Evolutionary conservation across 2,797 vertebrate species (phyloP), one percentile per base, ranked within the genome.

Genomic region (Clarias laeviceps): DNA sequence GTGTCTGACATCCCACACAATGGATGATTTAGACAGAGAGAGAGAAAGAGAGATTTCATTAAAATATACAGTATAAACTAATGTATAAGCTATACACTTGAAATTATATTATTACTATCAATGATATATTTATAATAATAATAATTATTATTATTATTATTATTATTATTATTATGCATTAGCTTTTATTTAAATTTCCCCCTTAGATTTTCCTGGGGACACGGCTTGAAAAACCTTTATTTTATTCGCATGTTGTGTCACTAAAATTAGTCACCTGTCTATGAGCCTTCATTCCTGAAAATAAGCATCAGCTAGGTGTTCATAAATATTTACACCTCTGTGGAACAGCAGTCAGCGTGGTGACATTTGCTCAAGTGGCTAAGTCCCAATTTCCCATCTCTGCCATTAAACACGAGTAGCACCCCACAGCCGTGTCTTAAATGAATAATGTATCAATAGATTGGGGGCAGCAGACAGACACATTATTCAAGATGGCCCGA

Each of bases 391-490:
- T 86, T 84, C 34, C 82, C 65, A 29, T 62, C 18, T n/a, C 68
- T 66, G 40, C 20, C 57, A 37, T 88, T 74, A 88, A 32, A 85
- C 73, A 81, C 59, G 29, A 80, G 64, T 76, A 82, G 32, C 66
- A 85, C 66, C 85, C 59, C 78, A 86, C 54, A 50, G 56, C 15
- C 37, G 4, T 15, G 56, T 45, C 68, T 8, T 37, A 90, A 61
- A 85, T 95, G 89, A 93, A 94, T 93, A 92, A 94, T 94, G 88
- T 80, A 93, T 94, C 79, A 84, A 86, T 79, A 70, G 27, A 65
- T 50, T 22, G 82, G 70, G 82, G 86, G 59, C 61, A 72, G 69
- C 70, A 76, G 73, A 80, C 83, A 65, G 32, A 72, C 79, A 83
- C 64, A 93, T 91, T 91, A 92, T 92, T 92, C 90, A 87, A 68